phyloP scores from a whole-genome alignment of 2,797 vertebrate species.

The Hipposideros larvatus region DNA sequence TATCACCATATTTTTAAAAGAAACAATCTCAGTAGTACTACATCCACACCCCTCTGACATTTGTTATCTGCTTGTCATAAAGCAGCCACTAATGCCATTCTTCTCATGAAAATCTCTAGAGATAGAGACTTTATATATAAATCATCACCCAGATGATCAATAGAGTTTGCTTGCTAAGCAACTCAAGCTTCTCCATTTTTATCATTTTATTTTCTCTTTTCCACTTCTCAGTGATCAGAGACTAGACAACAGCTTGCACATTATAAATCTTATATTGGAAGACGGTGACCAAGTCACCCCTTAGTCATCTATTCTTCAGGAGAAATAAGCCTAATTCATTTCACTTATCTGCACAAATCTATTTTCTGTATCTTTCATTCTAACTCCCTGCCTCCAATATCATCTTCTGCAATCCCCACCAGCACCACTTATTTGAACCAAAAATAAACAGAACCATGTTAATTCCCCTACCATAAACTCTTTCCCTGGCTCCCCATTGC shows the following conservation, averaged over 20 bases:
- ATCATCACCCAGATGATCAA: not conserved
- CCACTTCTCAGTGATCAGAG: not conserved
- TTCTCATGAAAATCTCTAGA: constrained; percentile 43
- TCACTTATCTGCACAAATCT: not conserved
- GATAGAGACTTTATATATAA: not conserved
- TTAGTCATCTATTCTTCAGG: not conserved
- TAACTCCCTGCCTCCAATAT: not conserved
- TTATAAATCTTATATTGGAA: not conserved
- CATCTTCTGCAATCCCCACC: not conserved
- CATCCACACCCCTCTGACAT: not conserved
- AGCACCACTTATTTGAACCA: not conserved
- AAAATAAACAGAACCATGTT: constrained; percentile 9
- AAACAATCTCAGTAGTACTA: not conserved
- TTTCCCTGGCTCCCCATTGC: not conserved
- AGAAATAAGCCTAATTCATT: not conserved
- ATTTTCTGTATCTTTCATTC: not conserved
- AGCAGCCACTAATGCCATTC: not conserved
- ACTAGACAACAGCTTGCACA: not conserved
- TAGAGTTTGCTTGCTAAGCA: not conserved
- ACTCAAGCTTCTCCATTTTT: not conserved
- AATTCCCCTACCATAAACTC: not conserved
- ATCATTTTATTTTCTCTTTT: constrained; percentile 2
- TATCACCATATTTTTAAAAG: not conserved
- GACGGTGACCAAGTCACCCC: not conserved
- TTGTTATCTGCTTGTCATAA: not conserved